Evolutionary conservation across 2,113 vertebrate genomes (phyloP).

Genomic region (Bagarius yarrelli): DNA sequence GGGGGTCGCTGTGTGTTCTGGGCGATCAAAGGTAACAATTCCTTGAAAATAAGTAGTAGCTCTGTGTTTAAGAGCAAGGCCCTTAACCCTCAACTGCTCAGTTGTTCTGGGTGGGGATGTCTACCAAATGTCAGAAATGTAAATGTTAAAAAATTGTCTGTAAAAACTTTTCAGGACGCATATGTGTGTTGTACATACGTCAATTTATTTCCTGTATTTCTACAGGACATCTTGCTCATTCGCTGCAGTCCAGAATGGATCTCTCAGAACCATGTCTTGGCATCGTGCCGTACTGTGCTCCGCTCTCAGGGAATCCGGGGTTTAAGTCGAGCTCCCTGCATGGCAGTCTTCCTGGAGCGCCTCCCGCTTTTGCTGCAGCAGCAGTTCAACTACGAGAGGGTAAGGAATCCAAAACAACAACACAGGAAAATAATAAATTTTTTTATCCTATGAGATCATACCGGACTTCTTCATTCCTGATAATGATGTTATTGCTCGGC

Average conservation of each 20-base stretch:
- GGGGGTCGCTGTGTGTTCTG: conserved; percentile 74
- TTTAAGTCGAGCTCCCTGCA: conserved; percentile 73
- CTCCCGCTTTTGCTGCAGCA: conserved; percentile 73
- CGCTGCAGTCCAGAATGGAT: conserved; percentile 77
- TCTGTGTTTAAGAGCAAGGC: too few species aligned
- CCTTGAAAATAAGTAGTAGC: background rate
- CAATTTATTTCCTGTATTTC: background rate
- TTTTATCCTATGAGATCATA: background rate
- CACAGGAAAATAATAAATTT: background rate
- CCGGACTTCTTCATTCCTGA: background rate
- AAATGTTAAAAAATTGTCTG: too few species aligned
- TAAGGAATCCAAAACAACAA: conserved; percentile 38
- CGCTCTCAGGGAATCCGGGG: conserved; percentile 74
- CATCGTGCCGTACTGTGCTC: conserved; percentile 75
- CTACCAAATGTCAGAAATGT: too few species aligned
- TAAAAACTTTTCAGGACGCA: too few species aligned
- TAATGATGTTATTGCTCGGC: background rate
- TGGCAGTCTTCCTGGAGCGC: conserved; percentile 76
- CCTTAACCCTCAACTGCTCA: too few species aligned
- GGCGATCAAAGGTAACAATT: conserved; percentile 73
- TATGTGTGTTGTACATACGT: too few species aligned
- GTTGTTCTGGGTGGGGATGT: too few species aligned
- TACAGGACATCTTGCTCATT: conserved; percentile 74
- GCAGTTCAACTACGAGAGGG: conserved; percentile 76
- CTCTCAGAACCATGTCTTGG: conserved; percentile 71